phyloP scores from a whole-genome alignment of 2,797 vertebrate genomes.

The Microhierax caerulescens region DNA sequence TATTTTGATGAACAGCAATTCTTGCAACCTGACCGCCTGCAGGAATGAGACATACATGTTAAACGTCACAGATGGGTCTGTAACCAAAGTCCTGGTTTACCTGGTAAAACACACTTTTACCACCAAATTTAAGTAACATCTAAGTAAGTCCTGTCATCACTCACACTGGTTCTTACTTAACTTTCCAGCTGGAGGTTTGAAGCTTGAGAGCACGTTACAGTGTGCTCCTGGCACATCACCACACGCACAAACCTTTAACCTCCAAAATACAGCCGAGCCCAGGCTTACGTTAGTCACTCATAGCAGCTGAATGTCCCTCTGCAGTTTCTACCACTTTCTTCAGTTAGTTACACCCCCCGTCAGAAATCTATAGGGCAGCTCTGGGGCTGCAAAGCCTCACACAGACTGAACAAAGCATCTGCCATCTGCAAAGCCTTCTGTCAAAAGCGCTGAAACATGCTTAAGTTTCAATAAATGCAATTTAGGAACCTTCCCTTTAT shows the following conservation, averaged over 20 bases:
- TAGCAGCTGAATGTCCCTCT: not conserved
- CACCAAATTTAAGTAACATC: not conserved
- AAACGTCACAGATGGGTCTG: not conserved
- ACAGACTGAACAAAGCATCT: not conserved
- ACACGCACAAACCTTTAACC: not conserved
- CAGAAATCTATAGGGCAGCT: not conserved
- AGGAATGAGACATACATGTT: rapidly evolving
- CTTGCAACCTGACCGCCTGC: not conserved
- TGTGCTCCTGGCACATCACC: not conserved
- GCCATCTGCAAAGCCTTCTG: not conserved
- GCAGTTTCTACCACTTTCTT: not conserved
- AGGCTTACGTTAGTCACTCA: rapidly evolving
- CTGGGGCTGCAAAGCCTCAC: not conserved
- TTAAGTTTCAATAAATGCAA: constrained; percentile 16
- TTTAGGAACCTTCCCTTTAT: constrained; percentile 29
- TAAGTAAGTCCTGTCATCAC: not conserved
- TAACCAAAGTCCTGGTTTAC: not conserved
- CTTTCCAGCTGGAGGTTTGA: not conserved
- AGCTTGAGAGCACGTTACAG: rapidly evolving
- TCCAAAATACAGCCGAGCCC: not conserved
- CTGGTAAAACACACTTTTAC: not conserved
- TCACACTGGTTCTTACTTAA: not conserved
- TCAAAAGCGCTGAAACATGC: not conserved
- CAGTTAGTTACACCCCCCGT: not conserved
- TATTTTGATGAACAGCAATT: not conserved